Evolutionary conservation across 2,113 vertebrate species (phyloP).

Genomic region (Odontophorus gujanensis): DNA sequence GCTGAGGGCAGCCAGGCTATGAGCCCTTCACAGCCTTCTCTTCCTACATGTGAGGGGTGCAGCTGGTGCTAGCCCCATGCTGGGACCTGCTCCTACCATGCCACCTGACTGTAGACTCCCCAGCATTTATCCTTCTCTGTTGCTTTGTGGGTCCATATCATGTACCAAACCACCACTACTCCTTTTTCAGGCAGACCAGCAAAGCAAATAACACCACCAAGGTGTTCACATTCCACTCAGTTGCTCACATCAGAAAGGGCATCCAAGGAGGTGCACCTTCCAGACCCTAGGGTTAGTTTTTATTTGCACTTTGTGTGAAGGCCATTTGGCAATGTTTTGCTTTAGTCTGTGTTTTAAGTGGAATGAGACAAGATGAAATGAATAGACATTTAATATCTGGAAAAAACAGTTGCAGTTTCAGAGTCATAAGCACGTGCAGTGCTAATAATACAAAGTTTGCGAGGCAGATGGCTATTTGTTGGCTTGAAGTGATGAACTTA

Average conservation of each 20-base stretch:
- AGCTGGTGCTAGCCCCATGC: accelerated
- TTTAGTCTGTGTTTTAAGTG: background rate
- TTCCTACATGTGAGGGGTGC: background rate
- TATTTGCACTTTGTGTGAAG: background rate
- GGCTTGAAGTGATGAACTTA: background rate
- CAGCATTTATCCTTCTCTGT: background rate
- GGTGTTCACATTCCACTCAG: background rate
- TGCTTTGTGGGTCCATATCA: background rate
- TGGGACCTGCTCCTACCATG: accelerated
- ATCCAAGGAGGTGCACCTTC: background rate
- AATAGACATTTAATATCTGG: background rate
- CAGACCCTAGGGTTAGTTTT: background rate
- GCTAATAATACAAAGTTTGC: background rate
- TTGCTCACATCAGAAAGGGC: background rate
- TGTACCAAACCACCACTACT: accelerated
- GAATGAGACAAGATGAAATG: background rate
- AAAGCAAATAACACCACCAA: background rate
- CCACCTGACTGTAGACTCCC: accelerated
- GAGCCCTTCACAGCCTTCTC: background rate
- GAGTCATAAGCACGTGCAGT: background rate
- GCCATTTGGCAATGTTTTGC: background rate
- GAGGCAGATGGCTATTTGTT: background rate
- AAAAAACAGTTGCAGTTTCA: background rate
- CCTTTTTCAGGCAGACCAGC: background rate
- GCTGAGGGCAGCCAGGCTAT: background rate